Evolutionary conservation across 2,888 invertebrate genomes (phyloP).

Genomic region (Didymodactylos carnosus): DNA sequence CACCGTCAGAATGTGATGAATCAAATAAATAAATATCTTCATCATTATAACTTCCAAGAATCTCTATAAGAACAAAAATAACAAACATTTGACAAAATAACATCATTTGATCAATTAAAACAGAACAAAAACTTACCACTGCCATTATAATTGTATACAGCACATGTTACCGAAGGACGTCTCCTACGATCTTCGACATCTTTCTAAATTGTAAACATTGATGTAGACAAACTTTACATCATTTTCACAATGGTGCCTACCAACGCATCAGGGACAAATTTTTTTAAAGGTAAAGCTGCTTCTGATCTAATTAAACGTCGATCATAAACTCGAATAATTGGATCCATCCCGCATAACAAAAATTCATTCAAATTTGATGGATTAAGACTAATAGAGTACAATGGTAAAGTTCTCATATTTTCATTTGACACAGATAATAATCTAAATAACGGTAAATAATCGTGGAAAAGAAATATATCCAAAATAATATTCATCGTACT

Average conservation of each 20-base stretch:
- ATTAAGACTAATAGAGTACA: constrained; percentile 69
- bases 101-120: too few relatives aligned
- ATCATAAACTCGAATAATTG: constrained; percentile 41
- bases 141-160: constrained; percentile 72
- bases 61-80: constrained; percentile 39
- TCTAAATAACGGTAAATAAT: too few relatives aligned
- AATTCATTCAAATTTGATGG: constrained; percentile 57
- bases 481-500: constrained; percentile 32
- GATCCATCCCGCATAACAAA: constrained; percentile 61
- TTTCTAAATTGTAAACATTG: not conserved
- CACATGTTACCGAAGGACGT: constrained; percentile 56
- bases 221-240: not conserved
- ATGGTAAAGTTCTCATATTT: constrained; percentile 39
- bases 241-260: constrained; percentile 23
- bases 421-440: not conserved
- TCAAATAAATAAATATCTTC: constrained; percentile 76
- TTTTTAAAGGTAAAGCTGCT: constrained; percentile 34
- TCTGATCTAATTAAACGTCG: constrained; percentile 25
- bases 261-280: constrained; percentile 46
- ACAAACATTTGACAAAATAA: not conserved
- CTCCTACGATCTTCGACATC: constrained; percentile 1
- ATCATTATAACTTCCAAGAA: constrained; percentile 78
- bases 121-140: constrained; percentile 34
- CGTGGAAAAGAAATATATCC: too few relatives aligned
- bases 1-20: constrained; percentile 36